Evolutionary conservation across 2,797 vertebrate genomes (phyloP).

Genomic region (Syndactyla subalaris): DNA sequence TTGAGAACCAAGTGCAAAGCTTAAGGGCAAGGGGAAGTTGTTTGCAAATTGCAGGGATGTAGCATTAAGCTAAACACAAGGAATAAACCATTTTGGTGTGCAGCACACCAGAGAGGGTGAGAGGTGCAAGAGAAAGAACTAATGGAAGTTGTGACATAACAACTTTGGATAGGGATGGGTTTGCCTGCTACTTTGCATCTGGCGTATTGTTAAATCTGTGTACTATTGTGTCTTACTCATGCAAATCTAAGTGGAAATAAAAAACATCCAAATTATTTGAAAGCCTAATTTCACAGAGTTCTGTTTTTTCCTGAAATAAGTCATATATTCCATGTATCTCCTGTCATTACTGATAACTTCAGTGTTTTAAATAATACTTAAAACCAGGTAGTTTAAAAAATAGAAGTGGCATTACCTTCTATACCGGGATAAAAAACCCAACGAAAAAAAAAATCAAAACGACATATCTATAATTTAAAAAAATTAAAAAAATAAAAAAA

Average conservation of each 20-base stretch:
- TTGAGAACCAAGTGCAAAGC: background rate
- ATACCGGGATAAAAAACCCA: background rate
- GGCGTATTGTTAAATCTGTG: background rate
- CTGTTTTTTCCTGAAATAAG: background rate
- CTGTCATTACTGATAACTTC: background rate
- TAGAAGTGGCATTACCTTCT: constrained; percentile 28
- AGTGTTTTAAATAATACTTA: constrained; percentile 9
- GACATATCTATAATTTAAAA: background rate
- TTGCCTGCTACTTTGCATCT: background rate
- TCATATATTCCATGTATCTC: background rate
- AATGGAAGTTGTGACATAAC: background rate
- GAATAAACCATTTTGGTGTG: background rate
- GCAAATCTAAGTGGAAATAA: background rate
- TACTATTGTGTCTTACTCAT: background rate
- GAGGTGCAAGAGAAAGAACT: background rate
- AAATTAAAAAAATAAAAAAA: background rate
- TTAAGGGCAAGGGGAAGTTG: background rate
- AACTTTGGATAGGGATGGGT: background rate
- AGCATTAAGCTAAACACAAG: background rate
- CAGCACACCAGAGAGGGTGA: background rate
- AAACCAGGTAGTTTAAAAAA: constrained; percentile 38
- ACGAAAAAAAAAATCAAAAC: background rate
- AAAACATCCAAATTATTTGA: background rate
- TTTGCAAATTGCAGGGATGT: background rate
- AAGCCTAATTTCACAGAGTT: background rate